Evolutionary conservation across 2,888 invertebrate species (phyloP), one percentile per base, ranked within the genome.

Genomic region (Lydus trimaculatus): DNA sequence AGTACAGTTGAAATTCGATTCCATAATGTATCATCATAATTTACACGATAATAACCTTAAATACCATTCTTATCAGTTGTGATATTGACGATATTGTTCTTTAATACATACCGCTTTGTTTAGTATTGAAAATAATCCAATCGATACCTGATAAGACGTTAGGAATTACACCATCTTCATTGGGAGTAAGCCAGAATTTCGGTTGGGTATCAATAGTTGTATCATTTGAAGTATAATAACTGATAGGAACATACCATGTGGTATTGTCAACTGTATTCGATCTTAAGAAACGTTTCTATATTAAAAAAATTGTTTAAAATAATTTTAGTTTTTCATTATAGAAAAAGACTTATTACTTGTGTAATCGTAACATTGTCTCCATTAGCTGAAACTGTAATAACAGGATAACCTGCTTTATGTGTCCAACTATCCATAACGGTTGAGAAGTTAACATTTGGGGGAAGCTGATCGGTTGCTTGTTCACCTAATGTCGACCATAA

Each of bases 361-460:
- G 69, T 64, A 8, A 80, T 63, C 3, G 36, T 69, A 4, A 77
- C 39, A 23, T 56, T 56, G 4, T 43, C 60, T 13, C 64, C 72
- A 28, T 71, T 61, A 6, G 69, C 11, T 0, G 31, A 58, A 9
- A 90, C 87, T 1, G 82, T 85, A 7, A 91, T 75, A 0, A 91
- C 78, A 0, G 90, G 91, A 74, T 86, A 88, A 3, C 90, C 90
- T 31, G 87, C 82, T 78, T 90, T 89, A 7, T 84, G 84, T 0
- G 89, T 89, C 91, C 91, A 92, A 1, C 87, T 86, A 52, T 86
- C 81, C 85, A 91, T 87, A 75, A 91, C 82, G n/a, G 67, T 56
- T 48, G 48, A 39, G 2, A 64, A 61, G 25, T 70, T 64, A 20
- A 31, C 39, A 36, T 58, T 43, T 15, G 25, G 20, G 7, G 23